These are phyloP conservation scores for Bradypodion ventrale DNA, from an alignment of 2,797 vertebrate genomes.

Conservation along the genomic window DNA sequence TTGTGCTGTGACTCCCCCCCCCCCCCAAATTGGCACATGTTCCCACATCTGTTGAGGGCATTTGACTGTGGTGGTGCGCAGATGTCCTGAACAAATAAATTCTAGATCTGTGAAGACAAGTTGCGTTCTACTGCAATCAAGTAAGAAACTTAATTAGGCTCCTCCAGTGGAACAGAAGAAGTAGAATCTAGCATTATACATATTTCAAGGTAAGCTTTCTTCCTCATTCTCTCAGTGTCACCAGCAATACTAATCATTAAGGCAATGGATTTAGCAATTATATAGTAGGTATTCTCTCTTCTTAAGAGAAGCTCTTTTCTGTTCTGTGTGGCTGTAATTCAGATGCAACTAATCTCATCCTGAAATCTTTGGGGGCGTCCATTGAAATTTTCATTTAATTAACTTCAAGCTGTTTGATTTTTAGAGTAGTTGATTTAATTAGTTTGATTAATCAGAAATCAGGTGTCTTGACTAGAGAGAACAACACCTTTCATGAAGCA, in stretches of 20 bases:
- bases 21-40: too few species aligned
- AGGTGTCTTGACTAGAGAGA: not conserved
- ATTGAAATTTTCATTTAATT: constrained; percentile 33
- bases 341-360: not conserved
- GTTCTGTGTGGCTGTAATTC: not conserved
- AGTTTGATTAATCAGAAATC: not conserved
- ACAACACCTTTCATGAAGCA: not conserved
- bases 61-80: too few species aligned
- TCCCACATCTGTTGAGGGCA: too few species aligned
- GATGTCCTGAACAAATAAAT: too few species aligned
- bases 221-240: not conserved
- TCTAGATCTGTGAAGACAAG: not conserved
- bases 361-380: constrained; percentile 14
- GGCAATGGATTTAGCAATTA: not conserved
- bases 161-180: not conserved
- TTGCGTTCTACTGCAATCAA: not conserved
- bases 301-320: constrained; percentile 3
- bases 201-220: not conserved
- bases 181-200: not conserved
- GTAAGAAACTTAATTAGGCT: not conserved
- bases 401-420: constrained; percentile 30
- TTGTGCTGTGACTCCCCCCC: too few species aligned
- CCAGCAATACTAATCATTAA: not conserved
- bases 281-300: constrained; percentile 15
- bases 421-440: constrained; percentile 28